Evolutionary conservation across 2,113 vertebrate genomes (phyloP).

Genomic region (Chamaea fasciata): DNA sequence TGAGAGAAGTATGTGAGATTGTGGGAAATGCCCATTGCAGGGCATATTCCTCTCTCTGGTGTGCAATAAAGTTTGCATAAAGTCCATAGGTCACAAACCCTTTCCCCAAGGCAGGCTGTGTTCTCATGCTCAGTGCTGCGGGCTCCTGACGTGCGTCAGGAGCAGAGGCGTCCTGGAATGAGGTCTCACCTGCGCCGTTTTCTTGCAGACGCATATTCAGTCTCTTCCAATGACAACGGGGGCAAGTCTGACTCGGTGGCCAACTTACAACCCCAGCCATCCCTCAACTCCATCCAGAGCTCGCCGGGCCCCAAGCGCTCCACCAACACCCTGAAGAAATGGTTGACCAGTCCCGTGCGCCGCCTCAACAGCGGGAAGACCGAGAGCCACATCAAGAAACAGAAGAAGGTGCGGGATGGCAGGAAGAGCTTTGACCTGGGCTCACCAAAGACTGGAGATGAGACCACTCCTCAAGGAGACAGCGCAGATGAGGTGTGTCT

Average conservation of each 20-base stretch:
- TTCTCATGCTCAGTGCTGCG: background rate
- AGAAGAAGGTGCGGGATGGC: conserved; percentile 87
- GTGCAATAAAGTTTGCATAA: background rate
- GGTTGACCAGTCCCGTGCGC: conserved; percentile 93
- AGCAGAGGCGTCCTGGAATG: background rate
- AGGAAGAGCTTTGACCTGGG: conserved; percentile 89
- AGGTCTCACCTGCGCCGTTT: background rate
- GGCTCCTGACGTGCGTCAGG: background rate
- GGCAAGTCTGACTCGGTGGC: conserved; percentile 92
- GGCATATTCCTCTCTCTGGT: background rate
- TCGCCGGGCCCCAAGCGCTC: conserved; percentile 93
- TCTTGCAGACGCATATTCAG: conserved; percentile 82
- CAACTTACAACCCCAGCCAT: conserved; percentile 89
- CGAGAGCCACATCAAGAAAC: conserved; percentile 90
- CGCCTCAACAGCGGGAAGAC: conserved; percentile 93
- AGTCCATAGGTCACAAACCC: background rate
- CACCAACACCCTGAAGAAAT: conserved; percentile 95
- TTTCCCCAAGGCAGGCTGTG: background rate
- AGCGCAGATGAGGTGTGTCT: conserved; percentile 84
- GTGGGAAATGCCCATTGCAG: background rate
- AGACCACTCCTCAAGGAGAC: conserved; percentile 85
- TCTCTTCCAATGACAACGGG: conserved; percentile 81
- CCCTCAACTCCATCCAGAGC: conserved; percentile 90
- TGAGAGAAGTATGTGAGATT: background rate
- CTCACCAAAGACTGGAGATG: conserved; percentile 80